These are phyloP conservation scores for Propithecus coquereli DNA, from an alignment of 2,113 vertebrate species.

Conservation along the genomic window DNA sequence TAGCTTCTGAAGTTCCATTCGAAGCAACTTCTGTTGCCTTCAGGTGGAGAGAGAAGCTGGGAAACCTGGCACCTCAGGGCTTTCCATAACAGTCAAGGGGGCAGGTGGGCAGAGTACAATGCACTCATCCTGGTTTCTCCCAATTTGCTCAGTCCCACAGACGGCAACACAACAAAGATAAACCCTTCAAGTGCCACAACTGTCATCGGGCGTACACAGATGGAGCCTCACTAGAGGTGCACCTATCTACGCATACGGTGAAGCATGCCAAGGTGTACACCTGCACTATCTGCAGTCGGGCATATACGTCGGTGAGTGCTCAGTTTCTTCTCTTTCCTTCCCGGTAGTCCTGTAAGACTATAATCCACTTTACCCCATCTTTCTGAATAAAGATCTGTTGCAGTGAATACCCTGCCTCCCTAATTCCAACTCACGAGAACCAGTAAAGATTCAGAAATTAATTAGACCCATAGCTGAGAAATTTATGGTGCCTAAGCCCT, in stretches of 20 bases:
- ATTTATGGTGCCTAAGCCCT: not conserved
- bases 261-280: conserved; percentile 98
- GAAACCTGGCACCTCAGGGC: not conserved
- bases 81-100: not conserved
- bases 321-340: not conserved
- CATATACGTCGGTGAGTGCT: conserved; percentile 96
- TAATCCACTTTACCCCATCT: not conserved
- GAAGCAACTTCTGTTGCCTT: not conserved
- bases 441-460: not conserved
- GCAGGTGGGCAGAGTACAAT: not conserved
- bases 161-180: conserved; percentile 99
- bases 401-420: not conserved
- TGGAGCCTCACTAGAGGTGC: conserved; percentile 93
- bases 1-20: not conserved
- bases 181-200: conserved; percentile 98
- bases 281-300: conserved; percentile 96
- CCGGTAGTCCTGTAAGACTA: not conserved
- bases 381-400: not conserved
- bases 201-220: conserved; percentile 98
- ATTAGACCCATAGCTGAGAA: not conserved
- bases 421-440: not conserved
- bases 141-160: conserved; percentile 90
- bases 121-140: not conserved
- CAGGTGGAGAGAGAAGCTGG: not conserved
- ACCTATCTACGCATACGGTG: conserved; percentile 97